Percentiles rank a stretch among this genome's conserved stretches.
Evolutionary conservation across 30 jellyfish, hydroid and myxozoan species (phyloP).

Genomic region (Aurelia aurita complex sp. Pacific): DNA sequence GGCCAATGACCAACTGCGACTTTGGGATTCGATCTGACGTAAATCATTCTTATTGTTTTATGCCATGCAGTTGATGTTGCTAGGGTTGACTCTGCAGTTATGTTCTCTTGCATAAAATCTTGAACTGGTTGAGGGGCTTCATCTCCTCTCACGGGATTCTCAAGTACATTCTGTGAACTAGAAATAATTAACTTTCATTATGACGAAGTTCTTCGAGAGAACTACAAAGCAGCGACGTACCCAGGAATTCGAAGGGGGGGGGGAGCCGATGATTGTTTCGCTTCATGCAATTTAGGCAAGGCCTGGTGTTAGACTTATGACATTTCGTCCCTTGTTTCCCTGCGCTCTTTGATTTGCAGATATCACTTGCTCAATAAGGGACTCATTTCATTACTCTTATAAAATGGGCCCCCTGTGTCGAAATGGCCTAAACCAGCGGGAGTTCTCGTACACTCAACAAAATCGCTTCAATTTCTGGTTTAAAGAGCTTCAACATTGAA

Average conservation of each 20-base stretch:
- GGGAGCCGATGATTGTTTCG: no score
- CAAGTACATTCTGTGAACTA: constrained; percentile 73
- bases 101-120: constrained; percentile 14
- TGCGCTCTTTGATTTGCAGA: no score
- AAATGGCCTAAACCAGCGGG: no score
- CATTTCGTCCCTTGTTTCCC: no score
- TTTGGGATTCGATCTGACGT: constrained; percentile 83
- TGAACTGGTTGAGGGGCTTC: constrained; percentile 66
- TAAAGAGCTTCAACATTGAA: no score
- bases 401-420: no score
- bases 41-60: constrained; percentile 87
- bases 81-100: constrained; percentile 54
- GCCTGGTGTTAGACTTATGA: no score
- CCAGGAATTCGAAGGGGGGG: not conserved
- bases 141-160: constrained; percentile 91
- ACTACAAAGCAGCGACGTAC: not conserved
- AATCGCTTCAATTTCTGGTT: no score
- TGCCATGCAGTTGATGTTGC: constrained; percentile 92
- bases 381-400: no score
- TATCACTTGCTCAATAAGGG: no score
- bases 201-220: not conserved
- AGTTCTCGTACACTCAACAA: no score
- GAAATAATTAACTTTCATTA: not conserved
- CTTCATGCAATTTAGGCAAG: no score
- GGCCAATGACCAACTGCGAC: constrained; percentile 99